phyloP scores from a whole-genome alignment of 2,113 vertebrate genomes.

The Protobothrops flavoviridis region DNA sequence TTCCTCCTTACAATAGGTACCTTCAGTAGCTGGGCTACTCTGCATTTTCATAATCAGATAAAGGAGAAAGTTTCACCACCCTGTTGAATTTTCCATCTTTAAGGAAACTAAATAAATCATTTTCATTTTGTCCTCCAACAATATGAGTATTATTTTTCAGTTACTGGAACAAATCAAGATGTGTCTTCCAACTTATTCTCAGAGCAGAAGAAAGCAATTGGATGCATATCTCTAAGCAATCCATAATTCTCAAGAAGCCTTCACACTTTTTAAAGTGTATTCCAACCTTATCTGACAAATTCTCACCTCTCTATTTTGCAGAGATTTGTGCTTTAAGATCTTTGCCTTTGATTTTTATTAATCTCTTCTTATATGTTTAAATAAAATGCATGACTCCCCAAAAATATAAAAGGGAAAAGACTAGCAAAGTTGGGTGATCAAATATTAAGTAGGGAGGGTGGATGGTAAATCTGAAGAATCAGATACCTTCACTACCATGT shows the following conservation, averaged over 20 bases:
- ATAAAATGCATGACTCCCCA: background rate
- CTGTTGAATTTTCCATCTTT: constrained; percentile 8
- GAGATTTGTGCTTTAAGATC: constrained; percentile 32
- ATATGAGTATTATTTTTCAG: constrained; percentile 44
- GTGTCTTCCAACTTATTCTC: constrained; percentile 15
- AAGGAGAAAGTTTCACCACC: constrained; percentile 28
- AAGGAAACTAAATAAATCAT: constrained; percentile 35
- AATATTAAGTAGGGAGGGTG: constrained; percentile 23
- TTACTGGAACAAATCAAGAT: constrained; percentile 56
- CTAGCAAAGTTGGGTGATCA: constrained; percentile 7
- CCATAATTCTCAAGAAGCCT: constrained; percentile 34
- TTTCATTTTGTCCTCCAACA: constrained; percentile 4
- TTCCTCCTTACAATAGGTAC: constrained; percentile 24
- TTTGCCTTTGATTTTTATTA: constrained; percentile 52
- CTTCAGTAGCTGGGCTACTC: background rate
- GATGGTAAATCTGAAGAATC: constrained; percentile 1
- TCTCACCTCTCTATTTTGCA: constrained; percentile 28
- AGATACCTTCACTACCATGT: background rate
- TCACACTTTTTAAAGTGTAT: constrained; percentile 53
- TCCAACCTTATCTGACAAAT: constrained; percentile 11
- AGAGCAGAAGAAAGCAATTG: constrained; percentile 5
- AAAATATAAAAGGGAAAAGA: constrained; percentile 26
- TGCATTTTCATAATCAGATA: constrained; percentile 20
- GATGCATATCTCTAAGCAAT: constrained; percentile 15
- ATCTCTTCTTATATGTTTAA: background rate